phyloP scores from a whole-genome alignment of 2,888 invertebrate genomes.

The Proisotoma minuta region DNA sequence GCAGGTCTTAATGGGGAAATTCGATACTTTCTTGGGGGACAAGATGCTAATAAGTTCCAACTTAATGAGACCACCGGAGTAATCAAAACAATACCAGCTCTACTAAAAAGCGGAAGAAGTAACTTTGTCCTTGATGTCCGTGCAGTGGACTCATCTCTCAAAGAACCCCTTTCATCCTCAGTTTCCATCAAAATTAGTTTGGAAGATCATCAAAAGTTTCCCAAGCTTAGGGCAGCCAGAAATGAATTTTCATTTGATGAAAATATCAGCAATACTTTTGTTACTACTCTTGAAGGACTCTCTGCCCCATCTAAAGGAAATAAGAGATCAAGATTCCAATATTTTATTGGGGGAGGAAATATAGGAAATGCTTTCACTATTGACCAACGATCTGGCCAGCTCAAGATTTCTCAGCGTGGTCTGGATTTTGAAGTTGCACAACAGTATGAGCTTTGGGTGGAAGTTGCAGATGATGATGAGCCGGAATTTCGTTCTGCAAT shows the following conservation, averaged over 20 bases:
- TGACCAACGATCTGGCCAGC: conserved; percentile 71
- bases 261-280: conserved; percentile 57
- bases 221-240: conserved; percentile 61
- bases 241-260: conserved; percentile 67
- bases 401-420: conserved; percentile 71
- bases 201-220: conserved; percentile 72
- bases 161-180: conserved; percentile 63
- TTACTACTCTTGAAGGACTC: conserved; percentile 38
- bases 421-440: conserved; percentile 79
- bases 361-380: conserved; percentile 79
- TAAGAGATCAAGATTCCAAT: conserved; percentile 57
- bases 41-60: conserved; percentile 71
- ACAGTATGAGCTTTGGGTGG: conserved; percentile 85
- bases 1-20: conserved; percentile 79
- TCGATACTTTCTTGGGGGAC: conserved; percentile 75
- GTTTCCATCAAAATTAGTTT: conserved; percentile 72
- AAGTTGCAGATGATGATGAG: conserved; percentile 77
- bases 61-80: conserved; percentile 80
- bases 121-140: conserved; percentile 68
- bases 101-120: conserved; percentile 53
- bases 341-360: conserved; percentile 89
- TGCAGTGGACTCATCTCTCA: conserved; percentile 73
- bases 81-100: conserved; percentile 69
- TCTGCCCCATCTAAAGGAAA: conserved; percentile 20
- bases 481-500: conserved; percentile 75